Evolutionary conservation across 2,888 invertebrate genomes (phyloP).

Genomic region (Petrophora chlorosata): DNA sequence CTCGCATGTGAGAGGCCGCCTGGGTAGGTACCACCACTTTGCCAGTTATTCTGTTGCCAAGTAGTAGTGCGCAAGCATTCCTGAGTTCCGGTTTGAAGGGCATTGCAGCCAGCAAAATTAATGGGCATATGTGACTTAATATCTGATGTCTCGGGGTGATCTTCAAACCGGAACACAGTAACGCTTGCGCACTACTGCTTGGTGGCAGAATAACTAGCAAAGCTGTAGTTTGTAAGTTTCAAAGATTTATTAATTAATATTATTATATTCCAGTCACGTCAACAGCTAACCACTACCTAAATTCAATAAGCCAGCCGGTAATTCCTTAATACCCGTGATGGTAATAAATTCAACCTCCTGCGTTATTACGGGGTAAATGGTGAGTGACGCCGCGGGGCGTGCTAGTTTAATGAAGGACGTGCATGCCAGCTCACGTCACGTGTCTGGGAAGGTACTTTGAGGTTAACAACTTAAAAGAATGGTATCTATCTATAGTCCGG

Average conservation of each 20-base stretch:
- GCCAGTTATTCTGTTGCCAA: no score
- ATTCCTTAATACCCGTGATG: constrained; percentile 3
- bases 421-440: constrained; percentile 3
- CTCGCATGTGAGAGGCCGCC: no score
- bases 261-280: not conserved
- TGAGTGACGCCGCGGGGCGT: constrained; percentile 17
- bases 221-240: no score
- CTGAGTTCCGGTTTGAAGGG: no score
- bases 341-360: constrained; percentile 15
- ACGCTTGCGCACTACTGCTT: no score
- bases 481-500: not conserved
- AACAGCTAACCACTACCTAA: not conserved
- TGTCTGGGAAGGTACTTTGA: not conserved
- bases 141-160: no score
- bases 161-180: no score
- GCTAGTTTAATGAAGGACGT: constrained; percentile 9
- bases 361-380: constrained; percentile 9
- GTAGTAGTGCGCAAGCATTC: no score
- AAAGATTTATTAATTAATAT: not conserved
- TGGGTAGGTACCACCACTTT: no score
- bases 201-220: no score
- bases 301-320: constrained; percentile 8
- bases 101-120: no score
- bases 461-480: not conserved
- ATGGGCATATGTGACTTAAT: no score